Conservation (phyloP, 2,113 vertebrate species). For the Tamias sibiricus region DNA sequence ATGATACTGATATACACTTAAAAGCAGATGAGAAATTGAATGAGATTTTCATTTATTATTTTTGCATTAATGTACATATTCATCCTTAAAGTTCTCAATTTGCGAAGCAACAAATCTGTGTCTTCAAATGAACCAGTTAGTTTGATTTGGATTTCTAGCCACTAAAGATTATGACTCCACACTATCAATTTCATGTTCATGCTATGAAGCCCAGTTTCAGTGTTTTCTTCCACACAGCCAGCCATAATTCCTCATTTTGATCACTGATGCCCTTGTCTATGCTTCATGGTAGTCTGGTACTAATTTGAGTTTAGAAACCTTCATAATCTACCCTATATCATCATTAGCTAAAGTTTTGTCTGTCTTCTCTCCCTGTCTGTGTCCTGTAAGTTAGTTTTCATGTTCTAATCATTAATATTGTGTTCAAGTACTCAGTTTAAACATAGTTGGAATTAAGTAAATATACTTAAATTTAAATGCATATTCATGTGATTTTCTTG, state of each 20-base stretch:
- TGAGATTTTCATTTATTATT: background rate
- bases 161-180: background rate
- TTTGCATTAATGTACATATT: background rate
- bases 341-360: background rate
- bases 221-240: background rate
- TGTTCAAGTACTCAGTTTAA: background rate
- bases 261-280: background rate
- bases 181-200: background rate
- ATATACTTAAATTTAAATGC: background rate
- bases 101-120: background rate
- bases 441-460: background rate
- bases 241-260: background rate
- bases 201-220: background rate
- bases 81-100: background rate
- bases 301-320: background rate
- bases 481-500: background rate
- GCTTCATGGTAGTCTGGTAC: background rate
- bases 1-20: background rate
- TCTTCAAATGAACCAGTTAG: background rate
- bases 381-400: background rate
- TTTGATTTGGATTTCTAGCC: background rate
- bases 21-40: background rate
- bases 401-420: background rate
- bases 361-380: background rate
- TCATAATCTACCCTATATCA: background rate